phyloP scores from a whole-genome alignment of 2,888 invertebrate genomes.

The Melipona bicolor region DNA sequence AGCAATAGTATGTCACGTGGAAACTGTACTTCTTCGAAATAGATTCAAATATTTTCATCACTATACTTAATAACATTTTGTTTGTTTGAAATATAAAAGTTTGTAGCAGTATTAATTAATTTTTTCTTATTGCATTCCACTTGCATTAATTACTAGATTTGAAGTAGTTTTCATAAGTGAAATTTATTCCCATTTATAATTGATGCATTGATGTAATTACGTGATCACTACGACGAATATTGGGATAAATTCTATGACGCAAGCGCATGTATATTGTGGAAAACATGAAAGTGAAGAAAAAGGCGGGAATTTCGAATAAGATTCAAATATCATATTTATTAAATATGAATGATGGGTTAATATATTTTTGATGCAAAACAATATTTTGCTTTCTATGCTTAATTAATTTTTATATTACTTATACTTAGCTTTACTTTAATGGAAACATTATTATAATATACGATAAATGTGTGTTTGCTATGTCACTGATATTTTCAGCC shows the following conservation, averaged over 20 bases:
- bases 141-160: neutral
- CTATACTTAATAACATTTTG: neutral
- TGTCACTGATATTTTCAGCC: too few species aligned
- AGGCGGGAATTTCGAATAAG: slow-evolving; percentile 50
- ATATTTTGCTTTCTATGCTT: neutral
- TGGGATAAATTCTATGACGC: slow-evolving; percentile 29
- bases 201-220: slow-evolving; percentile 10
- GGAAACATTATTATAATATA: neutral
- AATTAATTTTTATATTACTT: neutral
- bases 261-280: slow-evolving; percentile 20
- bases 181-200: slow-evolving; percentile 3
- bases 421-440: neutral
- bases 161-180: neutral
- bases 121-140: neutral
- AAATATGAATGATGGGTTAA: neutral
- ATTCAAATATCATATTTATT: neutral
- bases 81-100: neutral
- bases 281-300: slow-evolving; percentile 43
- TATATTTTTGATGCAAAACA: too few species aligned
- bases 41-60: slow-evolving; percentile 11
- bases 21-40: slow-evolving; percentile 18
- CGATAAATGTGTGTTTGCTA: neutral
- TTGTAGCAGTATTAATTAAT: neutral
- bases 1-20: slow-evolving; percentile 65
- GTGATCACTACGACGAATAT: slow-evolving; percentile 37